phyloP scores from a whole-genome alignment of 2,888 invertebrate genomes.

The Ptychoptera albimana region DNA sequence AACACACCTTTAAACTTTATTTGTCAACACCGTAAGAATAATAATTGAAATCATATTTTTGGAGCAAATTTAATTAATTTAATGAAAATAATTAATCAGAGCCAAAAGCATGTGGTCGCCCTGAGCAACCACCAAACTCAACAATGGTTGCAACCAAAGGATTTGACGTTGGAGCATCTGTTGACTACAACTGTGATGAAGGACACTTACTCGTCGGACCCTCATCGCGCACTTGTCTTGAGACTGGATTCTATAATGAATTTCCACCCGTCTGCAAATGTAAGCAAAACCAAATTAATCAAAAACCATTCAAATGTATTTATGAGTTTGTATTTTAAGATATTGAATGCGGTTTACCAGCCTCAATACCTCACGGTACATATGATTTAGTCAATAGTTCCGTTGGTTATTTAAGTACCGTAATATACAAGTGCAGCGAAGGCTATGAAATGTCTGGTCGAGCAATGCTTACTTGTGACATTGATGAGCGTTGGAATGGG shows the following conservation, averaged over 20 bases:
- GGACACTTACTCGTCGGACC: slow-evolving; percentile 82
- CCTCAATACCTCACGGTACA: slow-evolving; percentile 66
- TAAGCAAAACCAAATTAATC: slow-evolving; percentile 32
- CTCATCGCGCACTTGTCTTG: slow-evolving; percentile 63
- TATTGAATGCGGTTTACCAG: slow-evolving; percentile 80
- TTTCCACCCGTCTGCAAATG: slow-evolving; percentile 88
- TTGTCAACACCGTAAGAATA: slow-evolving; percentile 77
- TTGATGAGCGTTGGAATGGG: slow-evolving; percentile 87
- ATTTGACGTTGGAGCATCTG: slow-evolving; percentile 68
- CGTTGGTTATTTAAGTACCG: slow-evolving; percentile 72
- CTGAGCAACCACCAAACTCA: slow-evolving; percentile 86
- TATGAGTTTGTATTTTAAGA: slow-evolving; percentile 33
- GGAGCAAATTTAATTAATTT: neutral
- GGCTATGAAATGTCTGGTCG: slow-evolving; percentile 78
- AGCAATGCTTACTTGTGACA: slow-evolving; percentile 71
- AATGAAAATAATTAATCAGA: slow-evolving; percentile 33
- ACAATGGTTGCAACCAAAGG: slow-evolving; percentile 59
- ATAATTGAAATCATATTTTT: neutral
- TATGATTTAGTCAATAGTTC: slow-evolving; percentile 72
- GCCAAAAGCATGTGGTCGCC: slow-evolving; percentile 79
- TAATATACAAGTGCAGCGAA: slow-evolving; percentile 65
- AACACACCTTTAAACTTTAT: slow-evolving; percentile 71
- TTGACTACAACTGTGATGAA: slow-evolving; percentile 71
- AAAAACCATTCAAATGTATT: neutral
- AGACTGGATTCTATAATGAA: slow-evolving; percentile 86